Evolutionary conservation across 2,113 vertebrate genomes (phyloP).

Genomic region (Cyprinodon brontotheroides): DNA sequence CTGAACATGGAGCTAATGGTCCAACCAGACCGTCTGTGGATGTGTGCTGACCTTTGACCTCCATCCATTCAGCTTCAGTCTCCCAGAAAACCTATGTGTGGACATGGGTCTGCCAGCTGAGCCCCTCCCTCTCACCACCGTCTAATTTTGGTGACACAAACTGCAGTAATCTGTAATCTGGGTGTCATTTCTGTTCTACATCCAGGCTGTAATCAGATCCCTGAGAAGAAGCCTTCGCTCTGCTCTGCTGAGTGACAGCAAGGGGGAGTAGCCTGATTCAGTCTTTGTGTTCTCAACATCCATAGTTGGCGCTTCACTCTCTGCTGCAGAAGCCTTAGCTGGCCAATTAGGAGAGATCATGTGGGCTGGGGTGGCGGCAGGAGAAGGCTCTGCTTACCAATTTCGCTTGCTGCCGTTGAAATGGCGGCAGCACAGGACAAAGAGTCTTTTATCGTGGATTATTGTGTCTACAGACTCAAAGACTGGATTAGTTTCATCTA

Average conservation of each 20-base stretch:
- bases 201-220: constrained; percentile 29
- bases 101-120: too few species aligned
- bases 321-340: too few species aligned
- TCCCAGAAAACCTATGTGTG: too few species aligned
- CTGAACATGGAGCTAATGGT: too few species aligned
- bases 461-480: neutral
- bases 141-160: constrained; percentile 2
- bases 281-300: constrained; percentile 10
- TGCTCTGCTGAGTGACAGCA: neutral
- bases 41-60: too few species aligned
- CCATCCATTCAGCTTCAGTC: too few species aligned
- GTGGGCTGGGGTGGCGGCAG: too few species aligned
- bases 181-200: constrained; percentile 6
- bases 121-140: neutral
- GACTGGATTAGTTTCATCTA: neutral
- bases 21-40: too few species aligned
- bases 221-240: neutral
- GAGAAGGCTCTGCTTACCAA: too few species aligned
- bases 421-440: neutral
- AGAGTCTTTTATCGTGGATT: neutral
- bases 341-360: too few species aligned
- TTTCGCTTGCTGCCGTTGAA: too few species aligned
- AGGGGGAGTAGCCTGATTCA: constrained; percentile 8
- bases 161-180: neutral
- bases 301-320: constrained; percentile 20